Conservation (phyloP, 1,140 invertebrate genomes). For the Drosophila kanapiae region DNA sequence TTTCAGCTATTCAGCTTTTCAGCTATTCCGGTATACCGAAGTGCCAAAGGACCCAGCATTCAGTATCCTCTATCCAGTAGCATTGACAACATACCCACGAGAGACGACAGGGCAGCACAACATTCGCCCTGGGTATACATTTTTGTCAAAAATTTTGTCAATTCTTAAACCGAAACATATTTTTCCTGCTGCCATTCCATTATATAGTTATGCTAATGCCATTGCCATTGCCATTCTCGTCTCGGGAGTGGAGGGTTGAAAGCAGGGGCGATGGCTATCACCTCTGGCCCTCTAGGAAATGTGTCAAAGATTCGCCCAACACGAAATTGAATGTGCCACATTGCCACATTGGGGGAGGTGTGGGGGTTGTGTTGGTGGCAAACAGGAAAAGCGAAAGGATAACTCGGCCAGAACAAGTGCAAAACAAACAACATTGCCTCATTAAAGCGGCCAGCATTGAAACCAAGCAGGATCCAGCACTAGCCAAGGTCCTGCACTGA, state of each 20-base stretch:
- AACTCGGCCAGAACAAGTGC: constrained; percentile 38
- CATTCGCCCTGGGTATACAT: constrained; percentile 21
- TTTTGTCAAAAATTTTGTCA: constrained; percentile 30
- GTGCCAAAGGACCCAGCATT: constrained; percentile 13
- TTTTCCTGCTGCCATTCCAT: constrained; percentile 17
- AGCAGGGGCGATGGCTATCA: neutral
- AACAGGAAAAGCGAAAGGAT: constrained; percentile 35
- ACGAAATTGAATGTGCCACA: constrained; percentile 24
- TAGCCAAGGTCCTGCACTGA: constrained; percentile 2
- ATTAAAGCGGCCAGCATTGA: constrained; percentile 19
- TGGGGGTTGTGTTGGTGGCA: neutral
- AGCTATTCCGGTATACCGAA: neutral
- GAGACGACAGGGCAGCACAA: neutral
- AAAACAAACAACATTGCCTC: constrained; percentile 28
- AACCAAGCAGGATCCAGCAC: neutral
- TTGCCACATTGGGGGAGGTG: constrained; percentile 1
- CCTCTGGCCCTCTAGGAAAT: constrained; percentile 29
- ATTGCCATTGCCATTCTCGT: neutral
- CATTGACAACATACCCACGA: constrained; percentile 28
- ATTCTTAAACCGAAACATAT: constrained; percentile 38
- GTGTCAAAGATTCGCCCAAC: constrained; percentile 25
- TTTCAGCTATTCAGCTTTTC: constrained; percentile 33
- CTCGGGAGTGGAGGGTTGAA: neutral
- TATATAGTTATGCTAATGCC: constrained; percentile 59
- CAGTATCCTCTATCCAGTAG: neutral